phyloP scores from a whole-genome alignment of 2,888 invertebrate genomes.

The Papilio elwesi region DNA sequence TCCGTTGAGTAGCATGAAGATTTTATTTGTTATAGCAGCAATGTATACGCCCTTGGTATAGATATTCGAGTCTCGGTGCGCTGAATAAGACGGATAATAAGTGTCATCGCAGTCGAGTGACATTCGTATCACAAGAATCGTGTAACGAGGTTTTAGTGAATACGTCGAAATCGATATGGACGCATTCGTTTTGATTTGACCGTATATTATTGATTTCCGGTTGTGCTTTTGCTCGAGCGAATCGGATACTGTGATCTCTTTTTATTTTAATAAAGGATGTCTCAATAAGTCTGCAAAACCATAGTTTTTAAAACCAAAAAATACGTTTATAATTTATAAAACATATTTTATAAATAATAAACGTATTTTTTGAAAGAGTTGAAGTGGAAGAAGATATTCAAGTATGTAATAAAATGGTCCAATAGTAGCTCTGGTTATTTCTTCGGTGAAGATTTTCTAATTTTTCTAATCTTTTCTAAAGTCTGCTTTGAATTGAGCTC shows the following conservation, averaged over 20 bases:
- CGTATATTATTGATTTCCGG: conserved; percentile 58
- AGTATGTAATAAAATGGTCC: too few species aligned
- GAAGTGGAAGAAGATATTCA: too few species aligned
- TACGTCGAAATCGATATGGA: conserved; percentile 51
- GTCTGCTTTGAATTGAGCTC: too few species aligned
- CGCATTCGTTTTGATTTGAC: conserved; percentile 52
- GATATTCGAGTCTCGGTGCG: conserved; percentile 46
- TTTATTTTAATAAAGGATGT: neutral
- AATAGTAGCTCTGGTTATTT: too few species aligned
- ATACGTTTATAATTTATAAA: too few species aligned
- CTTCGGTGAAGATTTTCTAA: too few species aligned
- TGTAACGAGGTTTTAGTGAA: conserved; percentile 58
- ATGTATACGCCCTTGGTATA: conserved; percentile 40
- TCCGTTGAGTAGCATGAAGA: neutral
- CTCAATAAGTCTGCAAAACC: too few species aligned
- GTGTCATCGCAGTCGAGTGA: conserved; percentile 56
- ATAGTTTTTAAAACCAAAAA: too few species aligned
- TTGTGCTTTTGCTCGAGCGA: conserved; percentile 37
- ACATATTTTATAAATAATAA: too few species aligned
- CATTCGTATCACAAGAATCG: conserved; percentile 54
- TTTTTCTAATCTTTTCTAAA: too few species aligned
- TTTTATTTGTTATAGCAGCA: conserved; percentile 8
- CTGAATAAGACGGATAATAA: conserved; percentile 49
- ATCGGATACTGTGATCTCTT: conserved; percentile 27
- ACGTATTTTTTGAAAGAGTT: too few species aligned